These are phyloP conservation scores for Venusia cambrica DNA, from an alignment of 2,888 invertebrate genomes.

Conservation along the genomic window DNA sequence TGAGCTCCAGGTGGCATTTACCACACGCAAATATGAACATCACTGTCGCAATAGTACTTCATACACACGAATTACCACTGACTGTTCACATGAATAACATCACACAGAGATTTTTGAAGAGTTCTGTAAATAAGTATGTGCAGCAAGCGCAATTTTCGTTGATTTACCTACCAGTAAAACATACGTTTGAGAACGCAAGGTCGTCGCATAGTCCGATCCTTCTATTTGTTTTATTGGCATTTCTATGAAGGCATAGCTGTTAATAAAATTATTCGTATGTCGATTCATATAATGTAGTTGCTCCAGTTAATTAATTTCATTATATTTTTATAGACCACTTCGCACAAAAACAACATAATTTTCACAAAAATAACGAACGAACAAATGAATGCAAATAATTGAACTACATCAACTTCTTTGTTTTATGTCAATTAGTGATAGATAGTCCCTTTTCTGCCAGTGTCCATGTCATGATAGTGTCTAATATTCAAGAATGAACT, in stretches of 20 bases:
- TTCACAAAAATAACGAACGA: conserved; percentile 53
- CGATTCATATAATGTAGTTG: conserved; percentile 33
- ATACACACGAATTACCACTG: conserved; percentile 13
- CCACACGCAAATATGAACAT: conserved; percentile 68
- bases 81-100: neutral
- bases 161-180: conserved; percentile 57
- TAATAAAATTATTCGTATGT: too few relatives aligned
- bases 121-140: conserved; percentile 1
- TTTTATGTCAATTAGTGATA: too few relatives aligned
- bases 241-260: conserved; percentile 26
- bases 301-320: conserved; percentile 21
- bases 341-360: conserved; percentile 67
- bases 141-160: conserved; percentile 40
- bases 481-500: too few relatives aligned
- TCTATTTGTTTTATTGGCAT: conserved; percentile 31
- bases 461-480: too few relatives aligned
- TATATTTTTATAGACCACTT: conserved; percentile 35
- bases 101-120: conserved; percentile 4
- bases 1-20: conserved; percentile 67
- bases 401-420: too few relatives aligned
- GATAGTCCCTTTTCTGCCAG: too few relatives aligned
- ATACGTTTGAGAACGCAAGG: conserved; percentile 57
- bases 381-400: conserved; percentile 28
- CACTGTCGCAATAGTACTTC: conserved; percentile 45
- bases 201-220: conserved; percentile 45